A percentile compares a stretch with the other conserved stretches of the same genome.
These are phyloP conservation scores for Rhorus exstirpatorius DNA, from an alignment of 2,888 invertebrate species.

Conservation along the genomic window DNA sequence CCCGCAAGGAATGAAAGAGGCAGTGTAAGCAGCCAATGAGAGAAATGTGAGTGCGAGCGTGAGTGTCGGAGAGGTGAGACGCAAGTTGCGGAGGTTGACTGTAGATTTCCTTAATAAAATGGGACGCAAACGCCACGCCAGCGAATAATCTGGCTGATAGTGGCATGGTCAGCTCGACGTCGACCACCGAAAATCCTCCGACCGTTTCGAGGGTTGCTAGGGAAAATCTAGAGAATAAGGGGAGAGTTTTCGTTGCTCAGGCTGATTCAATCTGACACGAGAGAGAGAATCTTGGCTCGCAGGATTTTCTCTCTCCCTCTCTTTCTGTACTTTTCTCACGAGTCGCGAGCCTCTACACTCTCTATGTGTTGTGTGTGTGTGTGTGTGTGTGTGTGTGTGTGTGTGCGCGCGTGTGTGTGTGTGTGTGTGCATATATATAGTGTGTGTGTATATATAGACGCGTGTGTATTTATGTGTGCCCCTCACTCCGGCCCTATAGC, in stretches of 20 bases:
- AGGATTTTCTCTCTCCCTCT: constrained; percentile 42
- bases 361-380: constrained; percentile 20
- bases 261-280: constrained; percentile 84
- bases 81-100: constrained; percentile 71
- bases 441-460: no score
- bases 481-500: neutral
- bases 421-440: constrained; percentile 4
- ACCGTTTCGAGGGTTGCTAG: constrained; percentile 74
- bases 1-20: constrained; percentile 9
- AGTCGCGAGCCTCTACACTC: constrained; percentile 28
- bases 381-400: constrained; percentile 4
- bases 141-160: constrained; percentile 85
- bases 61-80: constrained; percentile 37
- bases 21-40: constrained; percentile 6
- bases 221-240: constrained; percentile 77
- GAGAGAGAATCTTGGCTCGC: constrained; percentile 61
- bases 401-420: constrained; percentile 3
- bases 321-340: constrained; percentile 42
- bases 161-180: constrained; percentile 83
- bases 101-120: constrained; percentile 85
- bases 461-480: neutral
- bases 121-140: constrained; percentile 84
- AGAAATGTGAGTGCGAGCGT: constrained; percentile 34
- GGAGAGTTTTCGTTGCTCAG: constrained; percentile 80
- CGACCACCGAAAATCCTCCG: constrained; percentile 80